A percentile compares a stretch with the other conserved stretches of the same genome.
Conservation (phyloP, 1,140 invertebrate genomes). For the Megalopta genalis region DNA sequence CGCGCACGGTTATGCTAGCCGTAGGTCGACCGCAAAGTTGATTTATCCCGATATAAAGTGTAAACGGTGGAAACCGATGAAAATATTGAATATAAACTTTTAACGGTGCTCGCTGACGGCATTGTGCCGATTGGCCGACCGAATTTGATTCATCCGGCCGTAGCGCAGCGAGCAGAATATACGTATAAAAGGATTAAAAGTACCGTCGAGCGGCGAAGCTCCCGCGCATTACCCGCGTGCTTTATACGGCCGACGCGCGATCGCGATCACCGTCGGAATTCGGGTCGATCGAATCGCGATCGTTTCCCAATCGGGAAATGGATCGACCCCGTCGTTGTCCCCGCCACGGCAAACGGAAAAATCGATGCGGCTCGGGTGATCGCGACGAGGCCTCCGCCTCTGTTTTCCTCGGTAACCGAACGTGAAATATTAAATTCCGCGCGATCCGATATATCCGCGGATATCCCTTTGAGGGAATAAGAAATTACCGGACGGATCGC, state of each 20-base stretch:
- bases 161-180: background rate
- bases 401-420: background rate
- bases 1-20: background rate
- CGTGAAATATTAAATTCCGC: slow-evolving; percentile 10
- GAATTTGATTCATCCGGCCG: background rate
- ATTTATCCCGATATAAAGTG: background rate
- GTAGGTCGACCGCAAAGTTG: background rate
- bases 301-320: too few species aligned
- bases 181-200: slow-evolving; percentile 6
- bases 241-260: too few species aligned
- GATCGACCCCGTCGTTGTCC: too few species aligned
- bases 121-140: background rate
- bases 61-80: background rate
- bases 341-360: too few species aligned
- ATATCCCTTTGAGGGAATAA: background rate
- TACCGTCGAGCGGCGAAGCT: background rate
- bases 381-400: background rate
- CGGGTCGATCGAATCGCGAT: background rate
- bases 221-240: background rate
- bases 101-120: background rate
- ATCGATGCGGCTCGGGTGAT: background rate
- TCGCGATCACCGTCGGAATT: too few species aligned
- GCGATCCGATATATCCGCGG: background rate
- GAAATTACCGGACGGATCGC: background rate
- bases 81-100: background rate